These are phyloP conservation scores for Apamea monoglypha DNA, from an alignment of 2,888 invertebrate species.

Conservation along the genomic window DNA sequence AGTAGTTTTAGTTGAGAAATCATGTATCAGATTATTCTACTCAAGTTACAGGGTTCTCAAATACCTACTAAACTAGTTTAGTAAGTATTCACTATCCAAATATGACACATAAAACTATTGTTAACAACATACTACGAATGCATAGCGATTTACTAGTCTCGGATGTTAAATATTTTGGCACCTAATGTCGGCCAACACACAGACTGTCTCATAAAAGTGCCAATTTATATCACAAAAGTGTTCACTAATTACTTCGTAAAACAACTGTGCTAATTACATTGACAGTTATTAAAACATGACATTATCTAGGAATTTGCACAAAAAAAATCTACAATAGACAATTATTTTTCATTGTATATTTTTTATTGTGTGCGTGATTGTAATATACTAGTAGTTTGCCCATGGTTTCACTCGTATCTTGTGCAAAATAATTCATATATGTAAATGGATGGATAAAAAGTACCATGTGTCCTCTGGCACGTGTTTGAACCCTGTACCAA, in stretches of 20 bases:
- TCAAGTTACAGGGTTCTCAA: background rate
- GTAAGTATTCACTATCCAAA: background rate
- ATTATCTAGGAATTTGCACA: slow-evolving; percentile 9
- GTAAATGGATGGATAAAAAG: background rate
- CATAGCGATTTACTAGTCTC: background rate
- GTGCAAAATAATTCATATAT: background rate
- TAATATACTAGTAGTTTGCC: background rate
- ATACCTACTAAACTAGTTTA: background rate
- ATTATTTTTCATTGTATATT: slow-evolving; percentile 21
- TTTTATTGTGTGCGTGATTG: slow-evolving; percentile 14
- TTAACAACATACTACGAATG: slow-evolving; percentile 4
- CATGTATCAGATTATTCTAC: background rate
- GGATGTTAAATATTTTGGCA: slow-evolving; percentile 42
- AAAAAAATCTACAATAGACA: slow-evolving; percentile 6
- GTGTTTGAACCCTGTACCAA: background rate
- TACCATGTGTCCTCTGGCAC: background rate
- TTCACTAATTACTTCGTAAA: slow-evolving; percentile 31
- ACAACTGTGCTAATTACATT: slow-evolving; percentile 35
- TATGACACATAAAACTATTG: background rate
- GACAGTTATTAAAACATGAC: slow-evolving; percentile 1
- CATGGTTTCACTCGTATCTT: background rate
- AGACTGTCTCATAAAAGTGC: slow-evolving; percentile 17
- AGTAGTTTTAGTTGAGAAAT: background rate
- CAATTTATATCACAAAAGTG: slow-evolving; percentile 21
- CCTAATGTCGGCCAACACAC: slow-evolving; percentile 14